These are phyloP conservation scores for Dicrurus megarhynchus DNA, from an alignment of 2,113 vertebrate genomes.

Conservation along the genomic window DNA sequence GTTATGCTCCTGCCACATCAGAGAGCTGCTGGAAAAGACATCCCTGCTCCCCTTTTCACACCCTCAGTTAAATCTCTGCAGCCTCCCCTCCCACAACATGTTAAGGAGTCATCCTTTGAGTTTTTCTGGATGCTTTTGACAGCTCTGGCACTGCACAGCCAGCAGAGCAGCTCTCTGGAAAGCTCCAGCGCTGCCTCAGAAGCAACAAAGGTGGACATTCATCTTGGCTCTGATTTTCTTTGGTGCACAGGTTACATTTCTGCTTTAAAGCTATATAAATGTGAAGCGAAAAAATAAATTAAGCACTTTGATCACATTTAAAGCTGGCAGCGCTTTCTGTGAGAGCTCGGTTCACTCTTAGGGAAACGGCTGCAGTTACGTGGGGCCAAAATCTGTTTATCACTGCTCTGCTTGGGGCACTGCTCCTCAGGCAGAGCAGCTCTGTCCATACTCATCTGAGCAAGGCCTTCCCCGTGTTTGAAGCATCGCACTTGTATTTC, in stretches of 20 bases:
- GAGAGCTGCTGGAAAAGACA: constrained; percentile 46
- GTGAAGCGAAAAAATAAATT: neutral
- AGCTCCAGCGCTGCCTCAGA: neutral
- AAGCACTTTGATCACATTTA: neutral
- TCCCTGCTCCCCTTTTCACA: neutral
- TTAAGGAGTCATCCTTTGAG: neutral
- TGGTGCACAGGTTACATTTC: neutral
- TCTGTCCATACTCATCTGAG: neutral
- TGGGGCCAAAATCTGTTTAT: neutral
- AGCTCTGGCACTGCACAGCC: neutral
- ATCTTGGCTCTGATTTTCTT: neutral
- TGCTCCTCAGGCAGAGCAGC: neutral
- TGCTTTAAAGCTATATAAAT: neutral
- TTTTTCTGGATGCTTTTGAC: neutral
- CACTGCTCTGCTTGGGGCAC: neutral
- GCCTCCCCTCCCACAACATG: neutral
- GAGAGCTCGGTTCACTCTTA: neutral
- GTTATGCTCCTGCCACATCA: constrained; percentile 43
- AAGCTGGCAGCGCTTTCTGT: neutral
- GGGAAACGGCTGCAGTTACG: neutral
- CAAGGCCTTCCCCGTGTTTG: neutral
- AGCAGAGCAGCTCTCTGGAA: neutral
- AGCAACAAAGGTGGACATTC: neutral
- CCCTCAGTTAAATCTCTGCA: neutral
- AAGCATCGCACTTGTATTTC: neutral